Conservation (phyloP, 2,888 invertebrate genomes). For the Callosobruchus maculatus region DNA sequence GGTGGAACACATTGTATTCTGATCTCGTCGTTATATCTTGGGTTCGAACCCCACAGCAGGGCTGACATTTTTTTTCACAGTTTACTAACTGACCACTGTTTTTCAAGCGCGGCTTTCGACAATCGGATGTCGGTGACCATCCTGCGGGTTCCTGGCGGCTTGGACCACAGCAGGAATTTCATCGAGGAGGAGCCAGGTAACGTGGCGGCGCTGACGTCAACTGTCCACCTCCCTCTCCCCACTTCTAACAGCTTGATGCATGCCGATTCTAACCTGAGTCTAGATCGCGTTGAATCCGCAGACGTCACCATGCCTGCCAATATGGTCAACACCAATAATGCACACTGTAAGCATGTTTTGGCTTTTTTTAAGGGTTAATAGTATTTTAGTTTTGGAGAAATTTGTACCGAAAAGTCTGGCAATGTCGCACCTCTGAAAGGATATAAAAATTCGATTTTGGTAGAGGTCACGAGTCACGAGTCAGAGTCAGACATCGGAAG, state of each 20-base stretch:
- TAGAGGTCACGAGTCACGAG: too few species aligned
- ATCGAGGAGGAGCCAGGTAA: slow-evolving; percentile 44
- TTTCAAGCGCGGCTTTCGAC: slow-evolving; percentile 82
- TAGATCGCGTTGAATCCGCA: slow-evolving; percentile 35
- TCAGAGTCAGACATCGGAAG: too few species aligned
- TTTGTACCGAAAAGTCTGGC: too few species aligned
- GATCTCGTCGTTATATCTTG: too few species aligned
- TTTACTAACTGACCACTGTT: not conserved
- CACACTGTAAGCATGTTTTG: not conserved
- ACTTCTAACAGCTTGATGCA: slow-evolving; percentile 59
- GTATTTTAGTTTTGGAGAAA: too few species aligned
- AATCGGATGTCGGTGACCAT: slow-evolving; percentile 88
- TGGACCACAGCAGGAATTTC: slow-evolving; percentile 64
- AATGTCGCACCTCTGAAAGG: too few species aligned
- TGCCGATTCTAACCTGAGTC: slow-evolving; percentile 69
- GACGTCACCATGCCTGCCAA: not conserved
- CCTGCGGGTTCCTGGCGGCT: slow-evolving; percentile 77
- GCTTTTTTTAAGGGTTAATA: too few species aligned
- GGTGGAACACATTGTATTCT: too few species aligned
- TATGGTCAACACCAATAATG: not conserved
- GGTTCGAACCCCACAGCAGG: too few species aligned
- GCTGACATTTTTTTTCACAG: too few species aligned
- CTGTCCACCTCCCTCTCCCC: not conserved
- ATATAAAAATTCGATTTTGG: too few species aligned
- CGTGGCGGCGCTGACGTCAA: not conserved